Evolutionary conservation across 1,140 invertebrate species (phyloP).

Genomic region (Brachionus asplanchnoidis): DNA sequence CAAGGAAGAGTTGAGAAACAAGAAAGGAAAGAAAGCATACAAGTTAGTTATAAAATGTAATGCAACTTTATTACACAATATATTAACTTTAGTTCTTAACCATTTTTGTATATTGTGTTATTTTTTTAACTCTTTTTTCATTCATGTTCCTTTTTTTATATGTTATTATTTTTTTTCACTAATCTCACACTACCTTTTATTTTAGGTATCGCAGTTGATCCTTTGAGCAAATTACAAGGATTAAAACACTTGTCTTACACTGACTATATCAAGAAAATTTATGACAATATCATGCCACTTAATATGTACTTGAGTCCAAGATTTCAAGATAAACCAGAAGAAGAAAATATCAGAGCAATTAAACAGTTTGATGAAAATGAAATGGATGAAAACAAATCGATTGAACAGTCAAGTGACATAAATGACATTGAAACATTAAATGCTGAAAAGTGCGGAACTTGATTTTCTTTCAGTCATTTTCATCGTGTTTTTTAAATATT

Average conservation of each 20-base stretch:
- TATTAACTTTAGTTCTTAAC: no score
- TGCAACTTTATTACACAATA: no score
- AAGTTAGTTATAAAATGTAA: no score
- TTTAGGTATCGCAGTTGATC: not conserved
- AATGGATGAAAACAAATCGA: not conserved
- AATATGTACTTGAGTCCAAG: not conserved
- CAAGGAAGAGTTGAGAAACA: no score
- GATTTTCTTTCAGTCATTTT: no score
- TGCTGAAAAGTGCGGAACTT: not conserved
- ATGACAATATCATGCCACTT: not conserved
- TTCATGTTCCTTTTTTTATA: no score
- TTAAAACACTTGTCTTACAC: not conserved
- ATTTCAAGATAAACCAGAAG: not conserved
- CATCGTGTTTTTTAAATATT: no score
- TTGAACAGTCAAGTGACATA: not conserved
- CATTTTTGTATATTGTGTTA: no score
- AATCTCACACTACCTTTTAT: no score
- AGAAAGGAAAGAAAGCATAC: no score
- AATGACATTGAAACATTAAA: not conserved
- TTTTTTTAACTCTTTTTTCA: no score
- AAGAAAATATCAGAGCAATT: not conserved
- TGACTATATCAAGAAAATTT: not conserved
- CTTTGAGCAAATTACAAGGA: not conserved
- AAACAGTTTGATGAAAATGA: not conserved
- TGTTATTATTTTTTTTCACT: no score